Base-by-base conservation (phyloP, 2,888 invertebrate genomes). In the Smittia sp. region DNA sequence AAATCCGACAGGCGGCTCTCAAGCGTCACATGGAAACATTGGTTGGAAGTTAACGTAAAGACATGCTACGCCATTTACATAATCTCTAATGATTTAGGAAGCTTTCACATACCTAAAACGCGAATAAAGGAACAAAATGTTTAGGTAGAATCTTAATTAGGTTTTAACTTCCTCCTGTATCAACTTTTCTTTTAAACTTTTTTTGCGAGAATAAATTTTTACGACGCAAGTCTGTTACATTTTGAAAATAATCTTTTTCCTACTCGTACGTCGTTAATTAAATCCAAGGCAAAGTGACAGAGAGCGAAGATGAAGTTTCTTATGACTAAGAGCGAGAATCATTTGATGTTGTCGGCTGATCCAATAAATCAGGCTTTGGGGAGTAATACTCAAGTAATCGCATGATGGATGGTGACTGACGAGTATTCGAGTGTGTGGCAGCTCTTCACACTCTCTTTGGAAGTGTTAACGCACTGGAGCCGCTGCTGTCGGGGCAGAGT, bases 11-110 rank as follows among this genome's bases (percentile, higher is more conserved):
- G 15, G 27, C 20, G 9, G 25, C 22, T 41, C 41, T 15, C 6
- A 9, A 46, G 69, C 69, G 32, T 70, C 69, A 1, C 69, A 70
- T 18, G 69, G 69, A 7, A 54, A 38, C 18, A 54, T n/a, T 72
- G 72, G 72, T 20, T 72, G 72, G 72, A 72, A 62, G 20, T 54
- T 69, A 39, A 15, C 58, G 27, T 72, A 72, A 62, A 62, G 15
- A 13, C 13, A 46, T 32, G 32, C 46, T n/a, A 18, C 58, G 58
- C 22, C 22, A 58, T 22, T 58, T 58, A 20, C 58, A 58, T 58
- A 18, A 58, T 58, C 58, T 58, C 58, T 58, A n/a, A 20, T 58
- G 18, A 58, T 58, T 58, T 58, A 20, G 22, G 22, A 58, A 58
- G 18, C 18, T 58, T 22, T 58, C 18, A 20, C 18, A 4, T 58